phyloP scores from a whole-genome alignment of 2,888 invertebrate genomes.

The Trilocha varians region DNA sequence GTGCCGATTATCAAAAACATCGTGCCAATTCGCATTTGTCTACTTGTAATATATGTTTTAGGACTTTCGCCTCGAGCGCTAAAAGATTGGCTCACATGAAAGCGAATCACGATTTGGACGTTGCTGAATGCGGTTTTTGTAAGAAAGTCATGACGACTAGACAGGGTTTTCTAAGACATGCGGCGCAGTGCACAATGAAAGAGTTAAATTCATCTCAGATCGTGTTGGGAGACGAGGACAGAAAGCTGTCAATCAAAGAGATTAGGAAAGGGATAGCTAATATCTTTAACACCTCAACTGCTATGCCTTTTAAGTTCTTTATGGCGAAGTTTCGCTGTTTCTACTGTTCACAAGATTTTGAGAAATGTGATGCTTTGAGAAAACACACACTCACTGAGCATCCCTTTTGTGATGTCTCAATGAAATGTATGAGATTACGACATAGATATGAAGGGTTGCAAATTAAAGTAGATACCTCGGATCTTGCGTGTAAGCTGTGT shows the following conservation, averaged over 20 bases:
- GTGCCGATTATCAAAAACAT: constrained; percentile 33
- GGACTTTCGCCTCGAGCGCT: constrained; percentile 33
- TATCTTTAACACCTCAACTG: constrained; percentile 50
- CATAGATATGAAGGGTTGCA: constrained; percentile 41
- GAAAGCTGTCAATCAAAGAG: constrained; percentile 30
- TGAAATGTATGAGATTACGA: constrained; percentile 40
- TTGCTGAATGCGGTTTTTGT: constrained; percentile 42
- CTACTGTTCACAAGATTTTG: constrained; percentile 51
- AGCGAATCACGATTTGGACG: constrained; percentile 29
- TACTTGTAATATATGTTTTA: constrained; percentile 46
- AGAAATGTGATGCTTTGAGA: constrained; percentile 39
- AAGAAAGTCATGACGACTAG: constrained; percentile 36
- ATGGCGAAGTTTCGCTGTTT: constrained; percentile 52
- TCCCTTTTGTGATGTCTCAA: constrained; percentile 40
- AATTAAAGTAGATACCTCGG: constrained; percentile 48
- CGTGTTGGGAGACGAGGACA: constrained; percentile 20
- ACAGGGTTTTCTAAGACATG: constrained; percentile 41
- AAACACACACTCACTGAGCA: constrained; percentile 42
- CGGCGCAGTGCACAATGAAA: constrained; percentile 30
- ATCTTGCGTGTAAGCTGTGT: constrained; percentile 26
- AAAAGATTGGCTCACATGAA: constrained; percentile 47
- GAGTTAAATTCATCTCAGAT: constrained; percentile 11
- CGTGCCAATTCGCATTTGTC: constrained; percentile 38
- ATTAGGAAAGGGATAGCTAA: constrained; percentile 39
- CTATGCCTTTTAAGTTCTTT: constrained; percentile 51